Base-by-base conservation (phyloP, 1,140 invertebrate genomes). In the Scylla paramamosain region DNA sequence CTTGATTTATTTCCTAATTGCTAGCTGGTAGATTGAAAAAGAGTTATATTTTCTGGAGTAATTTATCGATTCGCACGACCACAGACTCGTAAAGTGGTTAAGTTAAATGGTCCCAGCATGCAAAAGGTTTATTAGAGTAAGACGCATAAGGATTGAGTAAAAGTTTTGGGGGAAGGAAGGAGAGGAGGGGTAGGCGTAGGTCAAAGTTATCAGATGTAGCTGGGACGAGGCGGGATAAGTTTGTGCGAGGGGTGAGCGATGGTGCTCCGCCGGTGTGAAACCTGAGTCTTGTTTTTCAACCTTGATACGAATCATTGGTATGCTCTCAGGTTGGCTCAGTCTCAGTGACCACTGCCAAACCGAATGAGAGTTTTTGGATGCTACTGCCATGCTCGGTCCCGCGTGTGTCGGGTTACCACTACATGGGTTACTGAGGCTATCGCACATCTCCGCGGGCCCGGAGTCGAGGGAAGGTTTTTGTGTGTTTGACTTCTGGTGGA, bases 11-110 rank as follows among this genome's bases (percentile, higher is more conserved):
- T 59, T 86, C 92, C 92, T 93, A 93, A 93, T 93, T 93, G 92
- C 92, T 93, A 88, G 92, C 84, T 93, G 46, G 92, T 93, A 93
- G 92, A 93, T 93, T 93, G 92, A 93, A 93, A 93, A 93, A 93
- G 92, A 93, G 92, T 93, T 93, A 93, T 93, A 93, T 93, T 93
- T 93, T 93, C 92, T 88, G 84, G 92, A 29, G 92, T 93, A 87
- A 93, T 93, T 93, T 93, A 93, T 93, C 84, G 92, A 93, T 93
- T 93, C 92, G 92, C 92, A 93, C 83, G 83, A 84, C 84, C 92
- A 88, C 77, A 31, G 92, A 87, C 92, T 93, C 92, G 92, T 93
- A 93, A 93, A 93, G 46, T 93, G 48, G 92, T 93, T 93, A 93
- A 93, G 92, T 93, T 93, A 93, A 93, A 93, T 82, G 84, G 84